Evolutionary conservation across 35 echinoderm and acorn worm species (phyloP).

Genomic region (Ophiothrix spiculata): DNA sequence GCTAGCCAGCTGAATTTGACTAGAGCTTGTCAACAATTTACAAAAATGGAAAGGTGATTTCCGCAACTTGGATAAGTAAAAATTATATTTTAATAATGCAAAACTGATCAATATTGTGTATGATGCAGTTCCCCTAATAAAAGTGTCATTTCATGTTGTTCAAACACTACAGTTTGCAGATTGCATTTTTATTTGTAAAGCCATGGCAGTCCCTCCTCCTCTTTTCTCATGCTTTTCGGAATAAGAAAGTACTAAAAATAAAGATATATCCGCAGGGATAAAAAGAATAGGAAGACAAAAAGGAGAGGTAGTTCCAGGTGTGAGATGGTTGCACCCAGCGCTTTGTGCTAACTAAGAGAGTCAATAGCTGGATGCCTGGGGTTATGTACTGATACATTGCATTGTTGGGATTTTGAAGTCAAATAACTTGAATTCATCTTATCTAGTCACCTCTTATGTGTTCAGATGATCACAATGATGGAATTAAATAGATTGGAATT

Average conservation of each 20-base stretch:
- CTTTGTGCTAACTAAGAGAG: background rate
- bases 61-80: background rate
- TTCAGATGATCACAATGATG: no score
- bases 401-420: slow-evolving; percentile 1
- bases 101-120: background rate
- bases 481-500: no score
- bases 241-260: background rate
- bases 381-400: background rate
- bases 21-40: background rate
- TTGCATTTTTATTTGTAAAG: background rate
- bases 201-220: background rate
- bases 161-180: no score
- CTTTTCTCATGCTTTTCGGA: background rate
- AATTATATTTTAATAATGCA: slow-evolving; percentile 13
- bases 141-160: slow-evolving; percentile 12
- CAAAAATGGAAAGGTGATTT: background rate
- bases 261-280: background rate
- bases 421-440: background rate
- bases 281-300: background rate
- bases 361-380: background rate
- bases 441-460: no score
- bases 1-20: background rate
- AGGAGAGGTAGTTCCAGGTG: background rate
- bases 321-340: background rate
- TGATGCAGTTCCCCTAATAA: background rate